Conservation (phyloP, 2,797 vertebrate genomes). For the Gambusia yucatana region DNA sequence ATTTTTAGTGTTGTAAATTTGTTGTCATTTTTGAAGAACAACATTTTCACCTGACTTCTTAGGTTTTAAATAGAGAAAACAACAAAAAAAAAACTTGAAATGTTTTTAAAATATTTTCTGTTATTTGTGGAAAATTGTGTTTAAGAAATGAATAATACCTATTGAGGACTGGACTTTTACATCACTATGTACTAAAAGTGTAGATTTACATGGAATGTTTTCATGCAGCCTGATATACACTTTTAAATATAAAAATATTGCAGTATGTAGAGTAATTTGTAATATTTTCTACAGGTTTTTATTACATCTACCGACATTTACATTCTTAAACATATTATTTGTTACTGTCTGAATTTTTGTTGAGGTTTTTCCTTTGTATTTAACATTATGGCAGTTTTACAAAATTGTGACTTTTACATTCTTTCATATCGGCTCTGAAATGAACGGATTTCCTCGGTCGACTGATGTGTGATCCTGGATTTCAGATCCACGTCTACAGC, state of each 20-base stretch:
- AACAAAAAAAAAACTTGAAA: not conserved
- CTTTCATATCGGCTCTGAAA: not conserved
- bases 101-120: not conserved
- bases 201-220: not conserved
- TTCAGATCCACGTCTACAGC: slow-evolving; percentile 91
- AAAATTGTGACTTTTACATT: not conserved
- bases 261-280: not conserved
- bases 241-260: not conserved
- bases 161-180: not conserved
- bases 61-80: not conserved
- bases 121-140: not conserved
- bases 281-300: not conserved
- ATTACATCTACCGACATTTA: not conserved
- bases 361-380: not conserved
- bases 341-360: not conserved
- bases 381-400: not conserved
- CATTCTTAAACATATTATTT: not conserved
- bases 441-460: not conserved
- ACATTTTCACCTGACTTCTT: not conserved
- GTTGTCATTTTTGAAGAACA: not conserved
- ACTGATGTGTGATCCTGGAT: not conserved
- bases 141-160: not conserved
- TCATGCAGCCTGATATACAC: not conserved
- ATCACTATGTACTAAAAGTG: not conserved
- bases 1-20: not conserved